phyloP scores from a whole-genome alignment of 2,797 vertebrate genomes.

The Hirundo rustica region DNA sequence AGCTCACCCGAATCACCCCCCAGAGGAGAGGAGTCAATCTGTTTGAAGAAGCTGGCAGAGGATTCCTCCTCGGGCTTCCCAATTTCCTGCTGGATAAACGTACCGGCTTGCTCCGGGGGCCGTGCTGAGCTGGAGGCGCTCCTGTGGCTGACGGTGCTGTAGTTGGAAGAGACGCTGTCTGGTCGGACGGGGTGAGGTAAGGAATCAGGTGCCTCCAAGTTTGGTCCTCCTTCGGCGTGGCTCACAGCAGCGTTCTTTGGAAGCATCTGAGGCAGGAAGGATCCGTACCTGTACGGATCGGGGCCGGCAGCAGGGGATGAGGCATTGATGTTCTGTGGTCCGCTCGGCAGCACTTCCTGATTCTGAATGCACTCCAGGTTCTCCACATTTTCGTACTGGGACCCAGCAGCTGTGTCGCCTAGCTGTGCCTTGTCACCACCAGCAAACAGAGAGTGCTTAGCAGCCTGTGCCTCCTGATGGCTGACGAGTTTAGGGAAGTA shows the following conservation, averaged over 20 bases:
- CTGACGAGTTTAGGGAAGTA: conserved; percentile 34
- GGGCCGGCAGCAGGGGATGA: neutral
- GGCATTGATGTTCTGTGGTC: conserved; percentile 66
- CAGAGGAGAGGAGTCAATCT: conserved; percentile 89
- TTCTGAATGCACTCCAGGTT: conserved; percentile 94
- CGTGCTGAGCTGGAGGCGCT: conserved; percentile 77
- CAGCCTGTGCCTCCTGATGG: conserved; percentile 60
- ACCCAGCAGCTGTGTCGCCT: conserved; percentile 19
- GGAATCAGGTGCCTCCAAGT: conserved; percentile 86
- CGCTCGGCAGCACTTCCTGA: conserved; percentile 89
- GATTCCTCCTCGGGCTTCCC: conserved; percentile 85
- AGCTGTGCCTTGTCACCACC: conserved; percentile 47
- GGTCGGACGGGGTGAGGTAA: conserved; percentile 78
- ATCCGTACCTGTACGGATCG: conserved; percentile 52
- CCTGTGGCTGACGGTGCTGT: conserved; percentile 86
- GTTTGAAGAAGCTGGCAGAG: conserved; percentile 89
- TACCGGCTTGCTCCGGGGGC: conserved; percentile 84
- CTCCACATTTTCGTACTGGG: conserved; percentile 86
- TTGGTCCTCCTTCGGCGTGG: conserved; percentile 81
- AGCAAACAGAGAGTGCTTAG: neutral
- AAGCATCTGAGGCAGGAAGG: conserved; percentile 33
- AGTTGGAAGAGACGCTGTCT: conserved; percentile 89
- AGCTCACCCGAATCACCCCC: conserved; percentile 69
- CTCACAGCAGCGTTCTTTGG: conserved; percentile 61
- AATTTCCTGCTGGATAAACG: conserved; percentile 96